Evolutionary conservation across 2,888 invertebrate species (phyloP).

Genomic region (Dorcus parallelipipedus): DNA sequence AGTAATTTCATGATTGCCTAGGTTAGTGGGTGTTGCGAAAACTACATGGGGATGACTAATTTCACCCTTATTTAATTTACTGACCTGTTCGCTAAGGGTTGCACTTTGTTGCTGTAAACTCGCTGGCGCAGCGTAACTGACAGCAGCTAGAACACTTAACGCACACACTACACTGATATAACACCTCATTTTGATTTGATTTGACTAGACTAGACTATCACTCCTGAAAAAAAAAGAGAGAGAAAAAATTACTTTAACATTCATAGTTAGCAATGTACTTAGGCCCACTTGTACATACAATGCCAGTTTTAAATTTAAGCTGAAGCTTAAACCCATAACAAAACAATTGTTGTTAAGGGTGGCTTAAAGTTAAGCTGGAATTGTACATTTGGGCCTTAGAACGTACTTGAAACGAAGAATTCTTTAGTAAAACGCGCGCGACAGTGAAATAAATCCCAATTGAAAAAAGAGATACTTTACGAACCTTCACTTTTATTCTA

Average conservation of each 20-base stretch:
- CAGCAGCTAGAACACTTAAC: conserved; percentile 44
- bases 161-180: conserved; percentile 47
- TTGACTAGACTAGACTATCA: conserved; percentile 49
- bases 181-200: conserved; percentile 49
- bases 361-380: too few relatives aligned
- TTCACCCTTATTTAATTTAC: conserved; percentile 14
- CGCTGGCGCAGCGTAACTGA: conserved; percentile 42
- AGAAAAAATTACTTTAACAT: too few relatives aligned
- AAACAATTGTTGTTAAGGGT: too few relatives aligned
- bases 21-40: too few relatives aligned
- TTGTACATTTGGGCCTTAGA: too few relatives aligned
- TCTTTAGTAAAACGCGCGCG: neutral
- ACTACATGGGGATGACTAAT: too few relatives aligned
- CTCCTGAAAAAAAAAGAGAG: conserved; percentile 43
- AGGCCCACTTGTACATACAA: too few relatives aligned
- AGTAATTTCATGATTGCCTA: too few relatives aligned
- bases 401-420: neutral
- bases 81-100: conserved; percentile 41
- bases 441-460: neutral
- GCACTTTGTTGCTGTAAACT: conserved; percentile 24
- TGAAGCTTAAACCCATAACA: too few relatives aligned
- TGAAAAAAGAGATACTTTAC: neutral
- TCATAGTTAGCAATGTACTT: too few relatives aligned
- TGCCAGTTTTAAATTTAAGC: too few relatives aligned
- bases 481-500: conserved; percentile 15